These are phyloP conservation scores for Drosophila tripunctata DNA, from an alignment of 2,888 invertebrate species.

Conservation along the genomic window DNA sequence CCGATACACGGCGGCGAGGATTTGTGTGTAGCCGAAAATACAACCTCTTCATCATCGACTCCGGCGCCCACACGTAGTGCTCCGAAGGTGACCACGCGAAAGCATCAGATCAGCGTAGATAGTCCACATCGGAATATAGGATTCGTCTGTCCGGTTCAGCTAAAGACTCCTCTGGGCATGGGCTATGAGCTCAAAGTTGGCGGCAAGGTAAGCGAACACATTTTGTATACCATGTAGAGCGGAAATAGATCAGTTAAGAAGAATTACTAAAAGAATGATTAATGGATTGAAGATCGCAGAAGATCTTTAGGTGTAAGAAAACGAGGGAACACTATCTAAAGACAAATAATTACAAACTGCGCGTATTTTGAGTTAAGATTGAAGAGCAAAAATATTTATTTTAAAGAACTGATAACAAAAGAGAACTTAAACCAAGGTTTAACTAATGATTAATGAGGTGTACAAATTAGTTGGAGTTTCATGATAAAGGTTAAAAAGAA, in stretches of 20 bases:
- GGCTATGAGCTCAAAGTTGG: slow-evolving; percentile 94
- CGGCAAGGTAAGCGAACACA: slow-evolving; percentile 86
- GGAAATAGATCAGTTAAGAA: background rate
- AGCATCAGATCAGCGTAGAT: slow-evolving; percentile 76
- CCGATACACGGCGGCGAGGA: slow-evolving; percentile 89
- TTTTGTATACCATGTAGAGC: background rate
- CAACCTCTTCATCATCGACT: slow-evolving; percentile 87
- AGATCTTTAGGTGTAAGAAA: no score
- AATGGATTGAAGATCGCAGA: no score
- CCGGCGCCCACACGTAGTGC: slow-evolving; percentile 85
- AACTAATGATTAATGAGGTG: no score
- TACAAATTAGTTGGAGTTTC: no score
- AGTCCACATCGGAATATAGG: slow-evolving; percentile 87
- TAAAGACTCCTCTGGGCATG: slow-evolving; percentile 91
- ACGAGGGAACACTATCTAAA: background rate
- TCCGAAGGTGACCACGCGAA: slow-evolving; percentile 74
- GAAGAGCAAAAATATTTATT: background rate
- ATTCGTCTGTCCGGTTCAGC: slow-evolving; percentile 94
- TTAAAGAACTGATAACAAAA: no score
- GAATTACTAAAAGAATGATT: background rate
- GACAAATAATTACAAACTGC: background rate
- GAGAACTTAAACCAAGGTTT: no score
- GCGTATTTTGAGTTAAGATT: background rate
- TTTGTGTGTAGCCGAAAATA: slow-evolving; percentile 92
- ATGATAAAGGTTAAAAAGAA: no score